Base-by-base conservation (phyloP, 2,113 vertebrate species). In the Sinosuthora webbiana region DNA sequence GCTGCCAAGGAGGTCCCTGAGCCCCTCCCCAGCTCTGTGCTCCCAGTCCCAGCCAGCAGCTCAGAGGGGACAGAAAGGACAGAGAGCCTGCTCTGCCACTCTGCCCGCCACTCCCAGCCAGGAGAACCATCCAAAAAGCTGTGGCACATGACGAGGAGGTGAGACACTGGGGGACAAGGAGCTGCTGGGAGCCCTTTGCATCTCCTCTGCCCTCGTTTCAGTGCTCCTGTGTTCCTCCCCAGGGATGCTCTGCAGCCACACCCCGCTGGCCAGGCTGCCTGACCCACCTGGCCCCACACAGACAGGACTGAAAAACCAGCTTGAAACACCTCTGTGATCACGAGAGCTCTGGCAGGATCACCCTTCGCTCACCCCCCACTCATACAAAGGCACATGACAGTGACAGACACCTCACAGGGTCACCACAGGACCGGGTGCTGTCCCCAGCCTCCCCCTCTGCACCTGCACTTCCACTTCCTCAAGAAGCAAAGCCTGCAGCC, bases 391-490 rank as follows among this genome's bases (percentile, higher is more conserved):
- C 69, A 75, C 56, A 2, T 1, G 28, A 4, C 31, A 15, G 47
- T 42, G 67, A 30, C 71, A 11, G 3, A 17, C 10, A 57, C 33
- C 3, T 63, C 24, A 2, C 27, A 0, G 37, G 39, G 78, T 57
- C 87, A 49, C 74, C 0, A 0, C 55, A 30, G 75, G 68, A 55
- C 47, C 4, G 11, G 42, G 41, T 13, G 4, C 52, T 0, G 1
- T 53, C 60, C 89, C 85, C 59, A 50, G 3, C 25, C 44, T 60
- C 56, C 49, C 37, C 22, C 74, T 33, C 60, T 55, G 37, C 85
- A 35, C 70, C 8, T 15, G 17, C 76, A 44, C 28, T 4, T 2
- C 15, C 25, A 37, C 14, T 8, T n/a, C 41, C 27, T n/a, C 28
- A 8, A 50, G 37, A 31, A 45, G 4, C 74, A 63, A 55, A 79